Evolutionary conservation across 2,888 invertebrate species (phyloP), one percentile per base, ranked within the genome.

Genomic region (Chalcis sispes): DNA sequence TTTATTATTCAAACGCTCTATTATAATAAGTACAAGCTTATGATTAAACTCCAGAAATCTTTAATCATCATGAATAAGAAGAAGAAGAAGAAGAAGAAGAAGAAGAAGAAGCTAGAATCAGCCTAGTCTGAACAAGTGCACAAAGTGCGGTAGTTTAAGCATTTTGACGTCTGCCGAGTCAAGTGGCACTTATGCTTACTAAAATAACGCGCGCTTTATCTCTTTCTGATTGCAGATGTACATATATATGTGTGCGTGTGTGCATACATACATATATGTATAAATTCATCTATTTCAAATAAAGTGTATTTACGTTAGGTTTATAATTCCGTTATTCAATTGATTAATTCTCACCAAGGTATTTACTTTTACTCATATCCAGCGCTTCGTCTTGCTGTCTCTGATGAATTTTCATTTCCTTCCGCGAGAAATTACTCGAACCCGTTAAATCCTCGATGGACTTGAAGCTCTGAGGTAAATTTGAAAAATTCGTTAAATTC

Each of bases 161-260:
- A 86, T 87, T 87, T 82, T 88, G 88, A 88, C 88, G 88, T 88
- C 88, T 88, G 87, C 86, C 82, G 77, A 79, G 82, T 88, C 88
- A 83, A 88, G 88, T 86, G 83, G 79, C 88, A 88, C 88, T 88
- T 87, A 86, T 87, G 86, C 85, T 86, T 72, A 87, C 88, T 88
- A 88, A 88, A 88, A 88, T 88, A 88, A 88, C 86, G 86, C 85
- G 87, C 87, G 86, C 86, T 87, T 85, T 85, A 83, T 36, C 82
- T 81, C 81, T 83, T 27, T 66, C 42, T n/a, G 15, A 32, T 36
- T 82, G n/a, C n/a, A n/a, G n/a, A n/a, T n/a, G n/a, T n/a, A n/a
- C n/a, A n/a, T n/a, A n/a, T n/a, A n/a, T n/a, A n/a, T n/a, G n/a
- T n/a, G n/a, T n/a, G n/a, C n/a, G n/a, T n/a, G n/a, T n/a, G n/a